A percentile compares a stretch with the other conserved stretches of the same genome.
These are phyloP conservation scores for Zonotrichia leucophrys DNA, from an alignment of 2,113 vertebrate species.

Conservation along the genomic window DNA sequence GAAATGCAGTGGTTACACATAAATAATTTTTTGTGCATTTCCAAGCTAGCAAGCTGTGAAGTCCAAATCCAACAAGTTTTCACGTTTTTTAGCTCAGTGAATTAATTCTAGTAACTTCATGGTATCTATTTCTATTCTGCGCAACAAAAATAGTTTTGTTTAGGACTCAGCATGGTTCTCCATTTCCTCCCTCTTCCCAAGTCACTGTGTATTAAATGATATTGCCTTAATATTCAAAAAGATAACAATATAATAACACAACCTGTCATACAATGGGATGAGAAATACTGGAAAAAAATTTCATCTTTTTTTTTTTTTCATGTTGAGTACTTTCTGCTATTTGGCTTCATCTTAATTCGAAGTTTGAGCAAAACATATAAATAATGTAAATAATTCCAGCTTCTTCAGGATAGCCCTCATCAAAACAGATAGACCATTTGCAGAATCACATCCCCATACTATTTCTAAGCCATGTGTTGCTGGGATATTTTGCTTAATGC, in stretches of 20 bases:
- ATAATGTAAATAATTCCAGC: constrained; percentile 6
- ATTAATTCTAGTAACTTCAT: not conserved
- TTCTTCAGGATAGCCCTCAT: not conserved
- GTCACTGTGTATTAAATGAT: constrained; percentile 36
- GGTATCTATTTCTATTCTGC: not conserved
- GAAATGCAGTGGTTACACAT: not conserved
- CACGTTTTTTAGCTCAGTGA: not conserved
- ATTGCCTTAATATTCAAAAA: constrained; percentile 19
- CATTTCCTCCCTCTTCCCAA: not conserved
- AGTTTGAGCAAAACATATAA: not conserved
- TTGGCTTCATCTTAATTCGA: not conserved
- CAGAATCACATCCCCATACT: not conserved
- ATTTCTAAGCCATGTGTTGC: not conserved
- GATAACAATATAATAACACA: not conserved
- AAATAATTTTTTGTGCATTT: not conserved
- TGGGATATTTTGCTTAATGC: not conserved
- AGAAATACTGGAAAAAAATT: constrained; percentile 34
- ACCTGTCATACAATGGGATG: constrained; percentile 23
- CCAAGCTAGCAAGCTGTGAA: not conserved
- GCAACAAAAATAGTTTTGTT: constrained; percentile 24
- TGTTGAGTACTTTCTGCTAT: not conserved
- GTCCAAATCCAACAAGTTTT: not conserved
- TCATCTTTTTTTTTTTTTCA: not conserved
- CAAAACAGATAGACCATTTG: not conserved
- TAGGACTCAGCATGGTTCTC: not conserved